phyloP scores from a whole-genome alignment of 2,113 vertebrate genomes.

The Gadus chalcogrammus region DNA sequence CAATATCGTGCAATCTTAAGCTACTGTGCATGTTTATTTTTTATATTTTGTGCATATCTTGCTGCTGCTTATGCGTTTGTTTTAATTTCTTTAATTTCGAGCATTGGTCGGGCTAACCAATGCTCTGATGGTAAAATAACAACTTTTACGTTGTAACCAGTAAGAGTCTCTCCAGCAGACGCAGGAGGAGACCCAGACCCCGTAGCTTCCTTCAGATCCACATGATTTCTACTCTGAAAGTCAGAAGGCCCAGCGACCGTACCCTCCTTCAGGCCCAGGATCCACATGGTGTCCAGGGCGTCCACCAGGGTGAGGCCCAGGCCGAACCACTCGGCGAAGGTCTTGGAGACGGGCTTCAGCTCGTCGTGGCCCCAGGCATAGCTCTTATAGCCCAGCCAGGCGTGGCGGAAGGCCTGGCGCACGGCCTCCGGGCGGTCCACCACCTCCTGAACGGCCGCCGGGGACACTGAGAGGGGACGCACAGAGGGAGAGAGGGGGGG shows the following conservation, averaged over 20 bases:
- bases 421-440: slow-evolving; percentile 77
- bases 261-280: slow-evolving; percentile 91
- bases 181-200: neutral
- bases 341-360: slow-evolving; percentile 89
- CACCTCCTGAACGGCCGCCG: neutral
- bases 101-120: no score
- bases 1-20: no score
- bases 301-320: slow-evolving; percentile 92
- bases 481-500: neutral
- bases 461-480: slow-evolving; percentile 13
- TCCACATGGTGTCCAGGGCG: slow-evolving; percentile 97
- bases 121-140: no score
- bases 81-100: no score
- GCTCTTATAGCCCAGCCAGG: slow-evolving; percentile 88
- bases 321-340: slow-evolving; percentile 93
- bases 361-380: slow-evolving; percentile 96
- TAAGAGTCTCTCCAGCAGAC: neutral
- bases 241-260: neutral
- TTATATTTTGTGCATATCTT: no score
- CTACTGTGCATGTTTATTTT: no score
- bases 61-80: no score
- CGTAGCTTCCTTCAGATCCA: neutral
- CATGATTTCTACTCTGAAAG: no score
- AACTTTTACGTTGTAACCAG: no score
- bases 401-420: slow-evolving; percentile 86